A percentile compares a stretch with the other conserved stretches of the same genome.
Evolutionary conservation across 2,888 invertebrate species (phyloP).

Genomic region (Hirudinaria manillensis): DNA sequence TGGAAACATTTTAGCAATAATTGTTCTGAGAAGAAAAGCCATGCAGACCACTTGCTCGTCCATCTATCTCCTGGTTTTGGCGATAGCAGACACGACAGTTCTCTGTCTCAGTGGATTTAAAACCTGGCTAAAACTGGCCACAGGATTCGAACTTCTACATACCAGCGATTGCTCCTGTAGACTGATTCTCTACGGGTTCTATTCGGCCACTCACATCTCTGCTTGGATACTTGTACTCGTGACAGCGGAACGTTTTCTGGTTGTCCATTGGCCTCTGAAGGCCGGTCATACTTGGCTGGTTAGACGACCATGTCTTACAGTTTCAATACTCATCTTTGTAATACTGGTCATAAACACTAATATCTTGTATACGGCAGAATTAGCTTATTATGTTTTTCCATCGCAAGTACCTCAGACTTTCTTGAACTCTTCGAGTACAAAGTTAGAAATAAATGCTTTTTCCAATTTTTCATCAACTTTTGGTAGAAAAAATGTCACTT

Average conservation of each 20-base stretch:
- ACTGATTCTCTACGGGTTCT: constrained; percentile 3
- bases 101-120: constrained; percentile 3
- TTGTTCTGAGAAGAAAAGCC: constrained; percentile 11
- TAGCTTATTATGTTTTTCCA: not conserved
- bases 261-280: constrained; percentile 5
- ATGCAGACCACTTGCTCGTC: constrained; percentile 16
- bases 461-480: too few relatives aligned
- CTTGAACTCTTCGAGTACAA: not conserved
- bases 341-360: constrained; percentile 3
- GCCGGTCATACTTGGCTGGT: not conserved
- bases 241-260: constrained; percentile 10
- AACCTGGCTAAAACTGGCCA: constrained; percentile 13
- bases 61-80: constrained; percentile 3
- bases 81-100: not conserved
- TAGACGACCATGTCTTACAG: not conserved
- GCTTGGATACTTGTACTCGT: constrained; percentile 14
- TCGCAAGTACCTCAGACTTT: not conserved
- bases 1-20: not conserved
- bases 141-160: not conserved
- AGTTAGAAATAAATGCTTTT: too few relatives aligned
- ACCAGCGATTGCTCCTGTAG: not conserved
- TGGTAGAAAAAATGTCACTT: not conserved
- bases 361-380: constrained; percentile 1
- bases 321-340: not conserved
- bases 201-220: constrained; percentile 2